These are phyloP conservation scores for Anarhynchus alexandrinus DNA, from an alignment of 2,113 vertebrate species.

Conservation along the genomic window DNA sequence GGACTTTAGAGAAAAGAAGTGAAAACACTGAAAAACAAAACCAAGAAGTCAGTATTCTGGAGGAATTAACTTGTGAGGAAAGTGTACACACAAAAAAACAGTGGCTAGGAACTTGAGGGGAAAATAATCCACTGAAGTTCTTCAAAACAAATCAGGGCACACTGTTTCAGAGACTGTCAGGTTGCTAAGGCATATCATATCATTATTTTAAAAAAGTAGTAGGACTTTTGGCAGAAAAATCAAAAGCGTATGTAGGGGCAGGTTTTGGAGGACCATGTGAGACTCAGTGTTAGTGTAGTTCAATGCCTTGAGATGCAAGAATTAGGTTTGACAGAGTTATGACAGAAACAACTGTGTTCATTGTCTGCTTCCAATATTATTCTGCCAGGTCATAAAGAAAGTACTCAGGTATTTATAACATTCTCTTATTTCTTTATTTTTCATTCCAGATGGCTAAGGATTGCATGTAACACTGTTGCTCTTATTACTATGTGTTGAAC, in stretches of 20 bases:
- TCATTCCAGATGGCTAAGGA: neutral
- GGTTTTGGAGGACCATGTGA: neutral
- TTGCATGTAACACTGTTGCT: neutral
- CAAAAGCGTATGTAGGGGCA: neutral
- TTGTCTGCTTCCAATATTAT: neutral
- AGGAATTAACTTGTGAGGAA: neutral
- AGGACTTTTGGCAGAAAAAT: neutral
- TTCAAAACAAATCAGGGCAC: neutral
- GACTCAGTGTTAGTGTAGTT: neutral
- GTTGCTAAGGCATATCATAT: neutral
- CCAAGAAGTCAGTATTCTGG: neutral
- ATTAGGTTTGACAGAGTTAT: neutral
- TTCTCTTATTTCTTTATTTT: neutral
- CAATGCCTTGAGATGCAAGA: neutral
- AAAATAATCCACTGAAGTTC: neutral
- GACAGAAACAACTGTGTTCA: neutral
- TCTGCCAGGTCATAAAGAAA: neutral
- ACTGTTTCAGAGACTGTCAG: neutral
- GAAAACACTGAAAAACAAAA: neutral
- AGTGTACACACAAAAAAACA: neutral
- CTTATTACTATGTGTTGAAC: neutral
- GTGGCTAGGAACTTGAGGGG: neutral
- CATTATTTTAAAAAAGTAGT: neutral
- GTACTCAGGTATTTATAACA: neutral
- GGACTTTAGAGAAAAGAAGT: neutral